Percentiles rank a stretch among this genome's conserved stretches.
phyloP scores from a whole-genome alignment of 2,888 invertebrate species.

The Hirtodrosophila trivittata region DNA sequence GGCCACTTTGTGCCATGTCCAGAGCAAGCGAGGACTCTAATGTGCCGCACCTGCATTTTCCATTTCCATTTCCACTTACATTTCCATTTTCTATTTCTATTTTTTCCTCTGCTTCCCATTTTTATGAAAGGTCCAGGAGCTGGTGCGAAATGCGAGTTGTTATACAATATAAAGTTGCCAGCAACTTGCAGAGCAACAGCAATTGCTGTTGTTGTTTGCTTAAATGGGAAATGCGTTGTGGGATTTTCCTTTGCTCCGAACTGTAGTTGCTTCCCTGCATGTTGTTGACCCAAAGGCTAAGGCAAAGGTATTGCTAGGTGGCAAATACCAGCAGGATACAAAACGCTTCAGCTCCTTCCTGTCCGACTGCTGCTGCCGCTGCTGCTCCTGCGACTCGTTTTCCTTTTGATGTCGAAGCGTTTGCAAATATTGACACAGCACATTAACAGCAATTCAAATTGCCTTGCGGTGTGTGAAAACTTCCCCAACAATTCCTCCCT shows the following conservation, averaged over 20 bases:
- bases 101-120: not conserved
- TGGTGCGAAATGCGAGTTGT: conserved; percentile 34
- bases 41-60: conserved; percentile 48
- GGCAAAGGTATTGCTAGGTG: conserved; percentile 39
- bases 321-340: conserved; percentile 51
- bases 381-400: conserved; percentile 5
- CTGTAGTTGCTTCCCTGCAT: conserved; percentile 5
- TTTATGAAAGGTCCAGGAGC: conserved; percentile 8
- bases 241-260: conserved; percentile 8
- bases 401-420: conserved; percentile 57
- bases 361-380: not conserved
- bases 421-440: conserved; percentile 62
- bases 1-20: conserved; percentile 38
- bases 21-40: conserved; percentile 24
- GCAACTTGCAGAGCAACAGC: not conserved
- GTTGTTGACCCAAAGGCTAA: conserved; percentile 57
- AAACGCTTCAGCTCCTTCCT: conserved; percentile 1
- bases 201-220: not conserved
- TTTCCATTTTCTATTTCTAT: not conserved
- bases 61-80: conserved; percentile 19
- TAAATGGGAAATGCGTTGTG: conserved; percentile 24
- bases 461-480: conserved; percentile 2
- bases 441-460: conserved; percentile 61
- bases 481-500: not conserved
- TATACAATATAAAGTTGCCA: conserved; percentile 1